phyloP scores from a whole-genome alignment of 2,888 invertebrate genomes.

The Eupithecia dodoneata region DNA sequence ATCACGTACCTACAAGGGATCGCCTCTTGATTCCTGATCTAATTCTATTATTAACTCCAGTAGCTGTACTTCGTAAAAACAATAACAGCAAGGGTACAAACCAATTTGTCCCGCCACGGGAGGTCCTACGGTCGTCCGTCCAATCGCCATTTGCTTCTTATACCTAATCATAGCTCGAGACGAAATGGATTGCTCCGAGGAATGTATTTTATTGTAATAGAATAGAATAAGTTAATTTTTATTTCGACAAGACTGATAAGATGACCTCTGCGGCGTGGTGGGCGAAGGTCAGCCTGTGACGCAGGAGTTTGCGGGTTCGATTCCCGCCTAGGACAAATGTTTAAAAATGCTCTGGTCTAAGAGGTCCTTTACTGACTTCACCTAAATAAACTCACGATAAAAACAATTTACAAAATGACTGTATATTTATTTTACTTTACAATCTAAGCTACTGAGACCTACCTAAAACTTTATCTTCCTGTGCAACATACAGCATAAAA shows the following conservation, averaged over 20 bases:
- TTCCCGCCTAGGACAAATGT: too few species aligned
- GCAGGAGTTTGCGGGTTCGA: too few species aligned
- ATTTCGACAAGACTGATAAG: neutral
- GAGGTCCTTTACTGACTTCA: neutral
- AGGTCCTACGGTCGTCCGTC: neutral
- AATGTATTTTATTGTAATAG: neutral
- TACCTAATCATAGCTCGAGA: neutral
- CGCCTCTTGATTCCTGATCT: neutral
- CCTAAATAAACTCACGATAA: neutral
- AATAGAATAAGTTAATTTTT: neutral
- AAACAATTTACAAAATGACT: neutral
- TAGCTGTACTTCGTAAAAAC: neutral
- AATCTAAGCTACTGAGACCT: constrained; percentile 26
- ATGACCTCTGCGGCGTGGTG: too few species aligned
- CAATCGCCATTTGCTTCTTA: neutral
- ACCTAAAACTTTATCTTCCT: constrained; percentile 46
- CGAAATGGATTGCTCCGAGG: neutral
- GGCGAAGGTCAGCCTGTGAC: too few species aligned
- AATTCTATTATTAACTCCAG: neutral
- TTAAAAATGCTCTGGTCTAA: too few species aligned
- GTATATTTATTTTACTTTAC: constrained; percentile 30
- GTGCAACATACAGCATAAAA: constrained; percentile 69
- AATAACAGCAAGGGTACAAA: neutral
- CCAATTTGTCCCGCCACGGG: neutral
- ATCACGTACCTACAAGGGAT: neutral